Base-by-base conservation (phyloP, 2,113 vertebrate genomes). In the Saguinus midas region DNA sequence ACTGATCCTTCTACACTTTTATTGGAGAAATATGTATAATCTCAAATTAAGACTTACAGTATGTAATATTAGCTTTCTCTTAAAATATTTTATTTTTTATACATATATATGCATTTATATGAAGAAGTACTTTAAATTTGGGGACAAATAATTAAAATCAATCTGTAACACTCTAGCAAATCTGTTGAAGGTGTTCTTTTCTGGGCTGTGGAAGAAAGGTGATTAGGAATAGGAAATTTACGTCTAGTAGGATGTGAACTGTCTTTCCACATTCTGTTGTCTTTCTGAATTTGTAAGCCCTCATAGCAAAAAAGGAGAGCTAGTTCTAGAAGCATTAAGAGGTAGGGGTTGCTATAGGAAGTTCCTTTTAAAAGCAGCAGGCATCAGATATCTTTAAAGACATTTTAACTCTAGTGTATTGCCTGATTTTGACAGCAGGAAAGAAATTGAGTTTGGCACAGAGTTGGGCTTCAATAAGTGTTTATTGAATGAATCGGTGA, bases 381-480 rank as follows among this genome's bases (percentile, higher is more conserved):
- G 17, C 64, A 82, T 91, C 78, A 85, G 37, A 95, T 93, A 64
- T 52, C 40, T 93, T 80, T 83, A 84, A 94, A 75, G 75, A 64
- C 61, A 89, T 92, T 95, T 96, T 82, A 79, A 82, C 40, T 90
- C 52, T 66, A 85, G 29, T 25, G 18, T 70, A 61, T 94, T 90
- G 8, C 43, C 68, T 90, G 45, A 55, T 90, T 89, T 81, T 93
- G 50, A 88, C 76, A 95, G 57, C 35, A 82, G 82, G 78, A 91
- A 93, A 68, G 5, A 23, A 48, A 40, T 27, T 61, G 55, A 79
- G 13, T 64, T 96, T 92, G 88, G 70, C 88, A 72, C 8, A 52
- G n/a, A 76, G 20, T 66, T 94, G 55, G 57, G 35, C 57, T 48
- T 82, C 52, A 61, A 45, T 93, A 94, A 97, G 91, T 94, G 66